These are phyloP conservation scores for Rhagonycha fulva DNA, from an alignment of 2,888 invertebrate species.

Conservation along the genomic window DNA sequence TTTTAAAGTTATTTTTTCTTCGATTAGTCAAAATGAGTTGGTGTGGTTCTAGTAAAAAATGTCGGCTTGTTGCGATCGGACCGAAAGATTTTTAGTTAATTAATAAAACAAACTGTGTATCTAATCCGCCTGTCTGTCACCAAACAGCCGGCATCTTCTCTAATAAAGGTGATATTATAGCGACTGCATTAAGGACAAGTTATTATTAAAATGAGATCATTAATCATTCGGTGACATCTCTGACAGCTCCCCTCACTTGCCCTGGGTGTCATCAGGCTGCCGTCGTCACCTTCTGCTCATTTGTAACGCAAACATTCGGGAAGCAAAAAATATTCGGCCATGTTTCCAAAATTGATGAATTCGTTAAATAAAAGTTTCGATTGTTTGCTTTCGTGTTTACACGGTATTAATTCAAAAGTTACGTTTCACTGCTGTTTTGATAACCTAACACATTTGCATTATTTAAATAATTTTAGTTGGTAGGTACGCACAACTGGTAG, in stretches of 20 bases:
- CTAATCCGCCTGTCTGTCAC: slow-evolving; percentile 48
- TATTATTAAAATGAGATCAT: slow-evolving; percentile 59
- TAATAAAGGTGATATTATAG: slow-evolving; percentile 55
- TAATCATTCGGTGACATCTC: slow-evolving; percentile 49
- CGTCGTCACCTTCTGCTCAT: slow-evolving; percentile 51
- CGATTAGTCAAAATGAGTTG: neutral
- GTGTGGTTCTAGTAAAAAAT: neutral
- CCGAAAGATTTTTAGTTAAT: slow-evolving; percentile 43
- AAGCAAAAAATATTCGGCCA: neutral
- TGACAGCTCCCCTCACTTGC: slow-evolving; percentile 42
- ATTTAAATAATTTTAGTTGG: neutral
- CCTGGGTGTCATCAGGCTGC: slow-evolving; percentile 45
- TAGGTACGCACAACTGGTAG: neutral
- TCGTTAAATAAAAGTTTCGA: neutral
- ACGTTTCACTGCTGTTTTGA: neutral
- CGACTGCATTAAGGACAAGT: slow-evolving; percentile 53
- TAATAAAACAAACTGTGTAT: slow-evolving; percentile 44
- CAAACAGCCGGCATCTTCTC: slow-evolving; percentile 47
- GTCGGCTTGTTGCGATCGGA: neutral
- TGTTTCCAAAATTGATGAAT: neutral
- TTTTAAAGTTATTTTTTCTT: neutral
- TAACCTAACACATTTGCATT: neutral
- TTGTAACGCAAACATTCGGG: slow-evolving; percentile 42
- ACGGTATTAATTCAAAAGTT: neutral
- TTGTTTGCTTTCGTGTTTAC: neutral